Conservation (phyloP, 2,888 invertebrate species). For the Lasioglossum marginatum region DNA sequence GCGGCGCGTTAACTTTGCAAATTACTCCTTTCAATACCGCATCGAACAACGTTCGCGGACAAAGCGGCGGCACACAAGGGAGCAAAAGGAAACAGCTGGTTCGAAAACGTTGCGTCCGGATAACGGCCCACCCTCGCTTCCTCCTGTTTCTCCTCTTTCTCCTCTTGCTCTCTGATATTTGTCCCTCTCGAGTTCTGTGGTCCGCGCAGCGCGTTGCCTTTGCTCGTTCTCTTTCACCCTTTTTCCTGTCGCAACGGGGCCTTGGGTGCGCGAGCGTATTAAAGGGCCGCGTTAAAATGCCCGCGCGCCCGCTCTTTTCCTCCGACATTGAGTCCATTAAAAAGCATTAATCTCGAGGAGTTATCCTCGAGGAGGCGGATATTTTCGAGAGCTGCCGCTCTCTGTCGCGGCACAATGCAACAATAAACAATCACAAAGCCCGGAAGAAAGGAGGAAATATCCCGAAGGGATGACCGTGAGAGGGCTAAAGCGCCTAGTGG, state of each 20-base stretch:
- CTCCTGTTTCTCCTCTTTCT: background rate
- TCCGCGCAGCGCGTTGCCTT: background rate
- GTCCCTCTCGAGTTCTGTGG: background rate
- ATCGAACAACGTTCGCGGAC: slow-evolving; percentile 25
- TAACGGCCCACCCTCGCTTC: background rate
- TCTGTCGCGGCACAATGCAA: slow-evolving; percentile 58
- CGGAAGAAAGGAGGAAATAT: slow-evolving; percentile 31
- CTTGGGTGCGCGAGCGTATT: slow-evolving; percentile 44
- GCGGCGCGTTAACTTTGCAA: slow-evolving; percentile 12
- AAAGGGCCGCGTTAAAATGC: slow-evolving; percentile 62
- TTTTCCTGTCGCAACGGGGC: slow-evolving; percentile 2
- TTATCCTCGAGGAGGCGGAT: slow-evolving; percentile 62
- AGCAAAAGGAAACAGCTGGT: slow-evolving; percentile 21
- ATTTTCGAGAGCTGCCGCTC: slow-evolving; percentile 56
- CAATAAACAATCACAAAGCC: slow-evolving; percentile 68
- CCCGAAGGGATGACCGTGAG: slow-evolving; percentile 27
- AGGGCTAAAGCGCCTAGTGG: slow-evolving; percentile 11
- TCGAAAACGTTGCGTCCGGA: slow-evolving; percentile 19
- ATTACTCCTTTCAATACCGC: slow-evolving; percentile 28
- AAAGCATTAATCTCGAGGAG: slow-evolving; percentile 72
- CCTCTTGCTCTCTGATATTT: background rate
- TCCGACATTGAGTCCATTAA: slow-evolving; percentile 70
- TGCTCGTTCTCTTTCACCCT: background rate
- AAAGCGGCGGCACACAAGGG: slow-evolving; percentile 10
- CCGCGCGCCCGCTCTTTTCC: slow-evolving; percentile 45